Percentiles rank a stretch among this genome's conserved stretches.
These are phyloP conservation scores for Oophaga sylvatica DNA, from an alignment of 2,797 vertebrate genomes.

Conservation along the genomic window DNA sequence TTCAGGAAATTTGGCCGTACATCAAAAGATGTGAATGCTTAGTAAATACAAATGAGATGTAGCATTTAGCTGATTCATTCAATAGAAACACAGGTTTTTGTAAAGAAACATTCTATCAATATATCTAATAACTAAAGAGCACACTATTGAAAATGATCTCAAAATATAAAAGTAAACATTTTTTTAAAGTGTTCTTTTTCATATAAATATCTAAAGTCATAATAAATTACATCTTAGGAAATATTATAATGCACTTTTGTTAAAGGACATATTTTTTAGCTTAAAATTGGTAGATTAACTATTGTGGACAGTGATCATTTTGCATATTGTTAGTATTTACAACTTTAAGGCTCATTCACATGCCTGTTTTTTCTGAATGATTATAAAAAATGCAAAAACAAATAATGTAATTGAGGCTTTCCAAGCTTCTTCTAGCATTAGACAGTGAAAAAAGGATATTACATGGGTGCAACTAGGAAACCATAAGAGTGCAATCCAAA, in stretches of 20 bases:
- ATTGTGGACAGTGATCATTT: not conserved
- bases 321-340: not conserved
- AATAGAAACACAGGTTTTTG: not conserved
- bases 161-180: not conserved
- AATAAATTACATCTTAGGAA: not conserved
- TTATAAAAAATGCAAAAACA: no score
- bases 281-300: not conserved
- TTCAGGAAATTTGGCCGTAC: slow-evolving; percentile 45
- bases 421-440: no score
- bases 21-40: slow-evolving; percentile 34
- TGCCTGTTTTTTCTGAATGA: no score
- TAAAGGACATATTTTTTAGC: not conserved
- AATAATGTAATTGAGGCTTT: no score
- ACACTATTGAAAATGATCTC: not conserved
- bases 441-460: no score
- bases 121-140: not conserved
- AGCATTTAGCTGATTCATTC: not conserved
- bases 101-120: not conserved
- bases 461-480: no score
- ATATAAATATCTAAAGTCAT: not conserved
- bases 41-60: slow-evolving; percentile 44
- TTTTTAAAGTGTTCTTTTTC: not conserved
- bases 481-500: no score
- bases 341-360: not conserved
- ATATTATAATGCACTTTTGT: not conserved